Evolutionary conservation across 2,888 invertebrate genomes (phyloP).

Genomic region (Leucophenga montana): DNA sequence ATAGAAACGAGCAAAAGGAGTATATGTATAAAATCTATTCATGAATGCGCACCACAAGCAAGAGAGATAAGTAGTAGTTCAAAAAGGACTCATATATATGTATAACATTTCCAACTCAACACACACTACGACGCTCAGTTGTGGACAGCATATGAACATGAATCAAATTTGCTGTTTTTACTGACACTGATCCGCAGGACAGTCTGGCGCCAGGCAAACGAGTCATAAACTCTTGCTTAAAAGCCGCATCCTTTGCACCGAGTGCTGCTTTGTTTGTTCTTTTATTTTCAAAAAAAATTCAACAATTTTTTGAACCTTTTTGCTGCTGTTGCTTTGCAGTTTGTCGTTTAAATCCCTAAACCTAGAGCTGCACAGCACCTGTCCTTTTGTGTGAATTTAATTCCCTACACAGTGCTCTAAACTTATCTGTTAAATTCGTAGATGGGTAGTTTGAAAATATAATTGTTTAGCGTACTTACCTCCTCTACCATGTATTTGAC

Average conservation of each 20-base stretch:
- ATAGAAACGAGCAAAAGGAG: constrained; percentile 7
- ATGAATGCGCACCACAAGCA: background rate
- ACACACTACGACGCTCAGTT: background rate
- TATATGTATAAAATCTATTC: background rate
- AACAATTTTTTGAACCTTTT: background rate
- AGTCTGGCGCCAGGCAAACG: constrained; percentile 9
- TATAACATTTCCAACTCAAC: constrained; percentile 3
- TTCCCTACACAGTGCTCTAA: too few relatives aligned
- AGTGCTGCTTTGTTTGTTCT: background rate
- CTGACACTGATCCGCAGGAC: background rate
- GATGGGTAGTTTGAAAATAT: background rate
- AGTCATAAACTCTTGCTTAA: constrained; percentile 3
- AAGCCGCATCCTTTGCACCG: background rate
- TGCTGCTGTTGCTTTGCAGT: background rate
- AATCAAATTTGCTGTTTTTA: too few relatives aligned
- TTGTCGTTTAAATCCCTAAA: background rate
- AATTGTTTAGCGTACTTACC: constrained; percentile 74
- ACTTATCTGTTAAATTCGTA: too few relatives aligned
- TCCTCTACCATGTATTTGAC: constrained; percentile 88
- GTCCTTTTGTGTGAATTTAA: background rate
- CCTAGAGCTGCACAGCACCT: background rate
- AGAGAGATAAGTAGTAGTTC: background rate
- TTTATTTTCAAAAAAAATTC: too few relatives aligned
- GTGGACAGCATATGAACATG: background rate
- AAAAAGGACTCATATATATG: constrained; percentile 11